Evolutionary conservation across 2,113 vertebrate species (phyloP).

Genomic region (Indicator indicator): DNA sequence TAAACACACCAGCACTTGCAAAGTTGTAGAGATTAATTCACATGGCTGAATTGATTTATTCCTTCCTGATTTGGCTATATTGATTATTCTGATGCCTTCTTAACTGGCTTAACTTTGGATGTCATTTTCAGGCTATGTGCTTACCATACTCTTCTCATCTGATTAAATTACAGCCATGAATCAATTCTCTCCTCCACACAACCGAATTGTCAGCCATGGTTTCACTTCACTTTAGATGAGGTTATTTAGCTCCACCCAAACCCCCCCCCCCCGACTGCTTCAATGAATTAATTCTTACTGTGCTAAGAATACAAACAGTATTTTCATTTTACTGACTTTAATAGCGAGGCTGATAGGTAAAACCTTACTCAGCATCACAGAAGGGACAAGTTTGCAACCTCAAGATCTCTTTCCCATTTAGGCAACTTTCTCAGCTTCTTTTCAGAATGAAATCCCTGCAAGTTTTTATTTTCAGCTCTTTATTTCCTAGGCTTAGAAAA

Average conservation of each 20-base stretch:
- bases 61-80: constrained; percentile 26
- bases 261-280: neutral
- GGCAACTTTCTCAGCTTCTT: neutral
- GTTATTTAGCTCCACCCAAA: neutral
- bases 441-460: neutral
- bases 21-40: constrained; percentile 15
- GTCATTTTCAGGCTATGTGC: constrained; percentile 44
- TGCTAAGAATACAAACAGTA: neutral
- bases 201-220: constrained; percentile 4
- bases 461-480: neutral
- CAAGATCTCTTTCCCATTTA: neutral
- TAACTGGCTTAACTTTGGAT: constrained; percentile 40
- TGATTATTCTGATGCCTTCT: constrained; percentile 36
- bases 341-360: neutral
- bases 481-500: neutral
- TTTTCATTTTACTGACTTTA: constrained; percentile 33
- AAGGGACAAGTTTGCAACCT: neutral
- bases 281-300: neutral
- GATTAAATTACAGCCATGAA: constrained; percentile 25
- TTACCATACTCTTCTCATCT: constrained; percentile 11
- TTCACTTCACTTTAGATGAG: constrained; percentile 25
- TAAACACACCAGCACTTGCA: neutral
- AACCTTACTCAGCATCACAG: neutral
- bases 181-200: constrained; percentile 15
- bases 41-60: constrained; percentile 29